Percentiles rank a stretch among this genome's conserved stretches.
These are phyloP conservation scores for Tipula lateralis DNA, from an alignment of 2,888 invertebrate species.

Conservation along the genomic window DNA sequence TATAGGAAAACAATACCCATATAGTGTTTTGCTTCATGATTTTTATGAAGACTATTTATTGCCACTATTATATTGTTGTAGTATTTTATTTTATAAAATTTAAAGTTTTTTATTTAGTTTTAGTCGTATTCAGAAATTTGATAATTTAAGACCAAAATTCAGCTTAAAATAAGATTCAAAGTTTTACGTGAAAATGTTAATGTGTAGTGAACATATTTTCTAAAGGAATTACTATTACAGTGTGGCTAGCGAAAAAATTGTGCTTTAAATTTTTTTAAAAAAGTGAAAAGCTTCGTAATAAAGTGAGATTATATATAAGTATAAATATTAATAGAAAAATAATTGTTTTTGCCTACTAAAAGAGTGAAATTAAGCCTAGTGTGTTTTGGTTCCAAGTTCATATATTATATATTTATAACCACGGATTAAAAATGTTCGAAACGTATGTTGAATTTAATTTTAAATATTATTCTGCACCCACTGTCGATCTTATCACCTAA, in stretches of 20 bases:
- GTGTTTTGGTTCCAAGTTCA: neutral
- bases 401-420: neutral
- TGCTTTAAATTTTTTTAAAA: neutral
- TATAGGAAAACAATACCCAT: conserved; percentile 28
- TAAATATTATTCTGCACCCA: too few relatives aligned
- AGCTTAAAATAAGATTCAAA: neutral
- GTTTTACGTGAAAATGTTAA: neutral
- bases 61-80: neutral
- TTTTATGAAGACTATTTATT: conserved; percentile 24
- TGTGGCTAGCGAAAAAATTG: neutral
- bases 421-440: neutral
- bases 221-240: neutral
- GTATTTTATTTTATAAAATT: neutral
- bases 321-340: neutral
- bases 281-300: neutral
- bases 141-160: neutral
- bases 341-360: neutral
- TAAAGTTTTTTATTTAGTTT: neutral
- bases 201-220: neutral
- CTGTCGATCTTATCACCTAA: too few relatives aligned
- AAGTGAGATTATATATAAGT: neutral
- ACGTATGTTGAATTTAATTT: neutral
- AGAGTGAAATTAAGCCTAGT: neutral
- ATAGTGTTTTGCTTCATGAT: conserved; percentile 27
- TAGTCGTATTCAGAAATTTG: neutral